Conservation (phyloP, 2,113 vertebrate species). For the Melanocharis versteri region DNA sequence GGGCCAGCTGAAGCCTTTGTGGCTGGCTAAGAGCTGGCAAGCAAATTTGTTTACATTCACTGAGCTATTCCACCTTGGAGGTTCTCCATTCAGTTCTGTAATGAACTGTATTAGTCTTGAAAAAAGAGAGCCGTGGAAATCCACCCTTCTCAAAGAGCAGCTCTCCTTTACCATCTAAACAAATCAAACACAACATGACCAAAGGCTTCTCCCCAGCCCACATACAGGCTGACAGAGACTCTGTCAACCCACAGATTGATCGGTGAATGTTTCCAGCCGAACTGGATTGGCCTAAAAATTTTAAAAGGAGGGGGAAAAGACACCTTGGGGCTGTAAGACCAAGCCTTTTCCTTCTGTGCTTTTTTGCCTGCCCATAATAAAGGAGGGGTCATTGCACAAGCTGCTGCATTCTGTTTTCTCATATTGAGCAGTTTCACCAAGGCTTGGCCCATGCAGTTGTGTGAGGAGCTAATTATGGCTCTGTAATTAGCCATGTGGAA, state of each 20-base stretch:
- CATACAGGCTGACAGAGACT: not conserved
- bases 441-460: not conserved
- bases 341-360: not conserved
- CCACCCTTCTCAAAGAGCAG: not conserved
- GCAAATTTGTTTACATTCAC: not conserved
- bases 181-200: not conserved
- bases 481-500: not conserved
- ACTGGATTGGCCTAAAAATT: not conserved
- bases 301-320: not conserved
- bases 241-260: not conserved
- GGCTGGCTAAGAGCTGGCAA: not conserved
- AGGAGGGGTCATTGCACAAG: not conserved
- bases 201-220: not conserved
- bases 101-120: not conserved
- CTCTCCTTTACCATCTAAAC: not conserved
- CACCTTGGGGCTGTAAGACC: not conserved
- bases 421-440: not conserved
- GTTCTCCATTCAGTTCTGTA: not conserved
- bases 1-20: not conserved
- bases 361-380: not conserved
- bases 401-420: slow-evolving; percentile 1
- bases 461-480: slow-evolving; percentile 1
- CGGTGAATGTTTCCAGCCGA: not conserved
- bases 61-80: not conserved
- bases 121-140: not conserved